Percentiles rank a stretch among this genome's conserved stretches.
phyloP scores from a whole-genome alignment of 2,113 vertebrate species.

The Eptesicus fuscus region DNA sequence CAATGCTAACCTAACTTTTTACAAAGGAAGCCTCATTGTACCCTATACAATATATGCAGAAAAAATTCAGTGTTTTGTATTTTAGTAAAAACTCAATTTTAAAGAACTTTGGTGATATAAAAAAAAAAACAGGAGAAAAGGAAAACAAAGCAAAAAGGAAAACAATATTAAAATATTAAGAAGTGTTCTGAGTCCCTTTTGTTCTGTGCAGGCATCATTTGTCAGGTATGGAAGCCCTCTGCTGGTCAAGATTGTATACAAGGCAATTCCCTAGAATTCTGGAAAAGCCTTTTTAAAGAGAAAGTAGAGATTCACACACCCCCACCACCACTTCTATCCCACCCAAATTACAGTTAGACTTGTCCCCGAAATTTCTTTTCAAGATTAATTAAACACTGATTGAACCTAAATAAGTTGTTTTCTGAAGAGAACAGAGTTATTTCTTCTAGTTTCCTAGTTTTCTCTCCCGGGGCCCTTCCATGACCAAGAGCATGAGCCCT shows the following conservation, averaged over 20 bases:
- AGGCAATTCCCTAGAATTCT: conserved; percentile 44
- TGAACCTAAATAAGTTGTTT: not conserved
- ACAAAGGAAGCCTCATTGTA: not conserved
- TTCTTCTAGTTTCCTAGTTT: not conserved
- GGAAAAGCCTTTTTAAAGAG: not conserved
- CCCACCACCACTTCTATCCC: not conserved
- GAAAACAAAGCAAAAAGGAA: not conserved
- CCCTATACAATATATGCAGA: not conserved
- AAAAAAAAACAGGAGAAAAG: not conserved
- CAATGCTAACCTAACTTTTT: not conserved
- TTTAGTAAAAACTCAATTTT: conserved; percentile 10
- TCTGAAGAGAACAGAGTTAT: not conserved
- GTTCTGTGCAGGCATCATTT: conserved; percentile 59
- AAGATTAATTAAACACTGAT: conserved; percentile 24
- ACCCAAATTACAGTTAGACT: not conserved
- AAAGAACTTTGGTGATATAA: not conserved
- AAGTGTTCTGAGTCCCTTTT: not conserved
- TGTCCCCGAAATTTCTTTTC: not conserved
- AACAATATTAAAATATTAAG: not conserved
- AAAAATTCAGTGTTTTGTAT: not conserved
- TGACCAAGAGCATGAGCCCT: accelerated
- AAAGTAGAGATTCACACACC: not conserved
- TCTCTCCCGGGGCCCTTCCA: not conserved
- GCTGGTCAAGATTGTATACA: conserved; percentile 75
- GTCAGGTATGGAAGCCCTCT: conserved; percentile 85